phyloP scores from a whole-genome alignment of 2,113 vertebrate genomes.

The Semicossyphus pulcher region DNA sequence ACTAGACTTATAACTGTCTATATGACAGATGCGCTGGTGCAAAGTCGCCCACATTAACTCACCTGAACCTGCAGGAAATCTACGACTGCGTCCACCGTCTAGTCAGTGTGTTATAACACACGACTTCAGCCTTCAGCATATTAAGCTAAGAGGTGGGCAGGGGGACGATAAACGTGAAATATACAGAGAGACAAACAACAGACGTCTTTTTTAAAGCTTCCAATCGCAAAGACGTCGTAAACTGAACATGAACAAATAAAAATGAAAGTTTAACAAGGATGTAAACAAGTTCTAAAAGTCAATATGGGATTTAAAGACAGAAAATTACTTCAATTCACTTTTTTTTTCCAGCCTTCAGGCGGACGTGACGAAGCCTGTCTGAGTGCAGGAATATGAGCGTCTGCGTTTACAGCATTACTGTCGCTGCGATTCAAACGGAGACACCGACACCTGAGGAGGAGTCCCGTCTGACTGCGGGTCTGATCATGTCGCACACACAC shows the following conservation, averaged over 20 bases:
- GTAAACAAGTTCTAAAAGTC: background rate
- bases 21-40: background rate
- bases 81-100: background rate
- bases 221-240: background rate
- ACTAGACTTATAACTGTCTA: too few species aligned
- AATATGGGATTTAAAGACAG: background rate
- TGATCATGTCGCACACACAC: slow-evolving; percentile 20
- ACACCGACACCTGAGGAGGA: slow-evolving; percentile 51
- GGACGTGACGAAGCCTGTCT: slow-evolving; percentile 43
- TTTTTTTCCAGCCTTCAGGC: background rate
- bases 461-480: slow-evolving; percentile 29
- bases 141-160: background rate
- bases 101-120: background rate
- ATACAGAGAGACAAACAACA: background rate
- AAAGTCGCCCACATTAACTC: background rate
- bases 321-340: background rate
- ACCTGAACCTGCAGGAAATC: background rate
- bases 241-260: background rate
- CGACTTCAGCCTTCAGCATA: background rate
- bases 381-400: slow-evolving; percentile 50
- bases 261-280: background rate
- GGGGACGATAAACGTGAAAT: background rate
- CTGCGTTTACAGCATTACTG: slow-evolving; percentile 62
- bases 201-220: background rate
- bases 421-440: slow-evolving; percentile 45